phyloP scores from a whole-genome alignment of 2,113 vertebrate species.

The Caranx ignobilis region DNA sequence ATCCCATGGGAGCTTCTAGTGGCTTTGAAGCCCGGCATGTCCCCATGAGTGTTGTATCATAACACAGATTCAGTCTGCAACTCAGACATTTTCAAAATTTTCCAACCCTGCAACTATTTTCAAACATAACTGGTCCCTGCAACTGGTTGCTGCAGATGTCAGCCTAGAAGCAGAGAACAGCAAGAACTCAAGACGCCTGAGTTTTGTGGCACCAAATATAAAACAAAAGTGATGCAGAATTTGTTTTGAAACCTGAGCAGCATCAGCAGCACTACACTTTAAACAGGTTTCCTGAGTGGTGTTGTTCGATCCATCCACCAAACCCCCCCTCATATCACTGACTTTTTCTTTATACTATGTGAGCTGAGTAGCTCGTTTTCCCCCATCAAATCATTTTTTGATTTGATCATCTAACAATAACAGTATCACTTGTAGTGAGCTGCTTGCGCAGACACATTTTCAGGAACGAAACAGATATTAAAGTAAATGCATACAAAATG shows the following conservation, averaged over 20 bases:
- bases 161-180: neutral
- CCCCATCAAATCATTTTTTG: no score
- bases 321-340: no score
- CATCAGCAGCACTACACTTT: neutral
- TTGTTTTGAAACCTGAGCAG: neutral
- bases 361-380: no score
- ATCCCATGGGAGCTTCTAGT: constrained; percentile 18
- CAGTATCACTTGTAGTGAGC: no score
- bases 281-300: no score
- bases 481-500: no score
- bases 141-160: neutral
- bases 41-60: constrained; percentile 34
- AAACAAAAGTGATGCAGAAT: constrained; percentile 7
- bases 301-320: no score
- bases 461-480: no score
- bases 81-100: neutral
- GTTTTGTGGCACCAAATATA: neutral
- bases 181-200: neutral
- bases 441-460: no score
- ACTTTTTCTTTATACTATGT: no score
- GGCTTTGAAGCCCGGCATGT: constrained; percentile 41
- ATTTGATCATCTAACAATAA: no score
- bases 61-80: constrained; percentile 24
- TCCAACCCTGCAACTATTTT: constrained; percentile 10
- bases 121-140: constrained; percentile 14